Percentiles rank a stretch among this genome's conserved stretches.
Conservation (phyloP, 2,113 vertebrate genomes). For the Pterocles burchelli region DNA sequence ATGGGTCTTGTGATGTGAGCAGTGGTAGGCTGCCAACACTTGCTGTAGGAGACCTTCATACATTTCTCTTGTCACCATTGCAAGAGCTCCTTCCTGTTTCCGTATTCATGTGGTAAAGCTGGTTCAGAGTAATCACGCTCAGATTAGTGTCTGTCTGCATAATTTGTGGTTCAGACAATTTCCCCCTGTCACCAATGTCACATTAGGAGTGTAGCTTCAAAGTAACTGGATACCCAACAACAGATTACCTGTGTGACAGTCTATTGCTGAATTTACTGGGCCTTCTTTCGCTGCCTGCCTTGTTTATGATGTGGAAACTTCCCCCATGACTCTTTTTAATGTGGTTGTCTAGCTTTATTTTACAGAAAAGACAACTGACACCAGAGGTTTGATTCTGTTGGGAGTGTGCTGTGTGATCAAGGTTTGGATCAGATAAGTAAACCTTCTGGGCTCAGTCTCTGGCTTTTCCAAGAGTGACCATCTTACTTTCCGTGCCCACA, state of each 20-base stretch:
- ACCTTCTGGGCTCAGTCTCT: not conserved
- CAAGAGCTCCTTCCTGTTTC: not conserved
- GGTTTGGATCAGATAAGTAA: not conserved
- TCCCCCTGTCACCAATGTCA: not conserved
- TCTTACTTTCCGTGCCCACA: not conserved
- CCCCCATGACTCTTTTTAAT: not conserved
- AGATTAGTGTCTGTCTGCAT: not conserved
- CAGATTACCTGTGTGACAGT: not conserved
- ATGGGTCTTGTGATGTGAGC: not conserved
- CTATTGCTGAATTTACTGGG: not conserved
- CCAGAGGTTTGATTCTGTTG: not conserved
- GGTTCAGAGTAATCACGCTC: not conserved
- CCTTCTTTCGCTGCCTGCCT: not conserved
- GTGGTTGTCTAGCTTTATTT: not conserved
- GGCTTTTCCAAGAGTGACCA: not conserved
- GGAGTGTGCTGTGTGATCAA: rapidly evolving
- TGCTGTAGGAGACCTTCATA: not conserved
- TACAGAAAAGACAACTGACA: rapidly evolving
- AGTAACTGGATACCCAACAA: not conserved
- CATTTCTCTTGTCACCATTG: not conserved
- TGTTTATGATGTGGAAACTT: not conserved
- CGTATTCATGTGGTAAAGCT: not conserved
- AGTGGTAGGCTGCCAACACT: not conserved
- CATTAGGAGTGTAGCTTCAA: not conserved
- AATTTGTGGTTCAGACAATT: not conserved